Base-by-base conservation (phyloP, 1,140 invertebrate genomes). In the Ridgeia piscesae region DNA sequence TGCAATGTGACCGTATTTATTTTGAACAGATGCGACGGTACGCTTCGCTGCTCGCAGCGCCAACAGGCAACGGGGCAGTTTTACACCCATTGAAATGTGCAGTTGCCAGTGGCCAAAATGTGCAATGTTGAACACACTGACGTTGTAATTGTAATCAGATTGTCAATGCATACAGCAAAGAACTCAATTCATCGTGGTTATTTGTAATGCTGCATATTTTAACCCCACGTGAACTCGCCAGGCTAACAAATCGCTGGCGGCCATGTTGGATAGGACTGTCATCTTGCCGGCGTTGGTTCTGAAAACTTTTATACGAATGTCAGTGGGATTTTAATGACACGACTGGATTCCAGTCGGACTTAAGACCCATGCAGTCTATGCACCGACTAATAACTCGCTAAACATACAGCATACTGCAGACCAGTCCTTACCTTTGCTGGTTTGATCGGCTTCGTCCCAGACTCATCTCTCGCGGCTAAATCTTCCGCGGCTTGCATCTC, bases 151-250 rank as follows among this genome's bases (percentile, higher is more conserved):
- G 58, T 77, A 77, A 77, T 77, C 58, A 77, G 58, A 77, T 17
- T 77, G 58, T 6, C 42, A 42, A 42, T 11, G 42, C 4, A 42
- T 42, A 21, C 27, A 77, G 58, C 27, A 77, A 77, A 77, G 58
- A 31, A 77, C 58, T 77, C 58, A 77, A 77, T 1, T 77, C 58
- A 77, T 77, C 58, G 58, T 77, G 58, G 58, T 21, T 21, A 77
- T 77, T 77, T 77, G 58, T 77, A 77, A 77, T 77, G 58, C 58
- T 77, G 58, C 58, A 77, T 77, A 77, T 77, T 17, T 77, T 77
- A 77, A 77, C 58, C 58, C 58, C 6, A 77, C 58, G 58, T 77
- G 58, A 77, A 77, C 58, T 77, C 17, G 58, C 27, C 58, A 77
- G 14, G 58, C 58, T 14, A 77, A 77, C 58, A 77, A 31, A 77